Evolutionary conservation across 2,113 vertebrate species (phyloP).

Genomic region (Felis catus): F.catus_Fca126_mat1.0 CM031418.1:78705501-78706000

Average conservation of each 20-base stretch:
- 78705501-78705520: constrained; percentile 15
- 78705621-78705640: constrained; percentile 68
- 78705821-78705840: constrained; percentile 17
- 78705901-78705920: constrained; percentile 68
- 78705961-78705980: constrained; percentile 88
- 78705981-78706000: constrained; percentile 87
- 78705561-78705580: not conserved
- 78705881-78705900: not conserved
- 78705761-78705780: constrained; percentile 66
- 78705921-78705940: not conserved
- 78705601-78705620: not conserved
- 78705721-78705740: constrained; percentile 14
- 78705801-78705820: not conserved
- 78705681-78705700: constrained; percentile 35
- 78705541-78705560: not conserved
- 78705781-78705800: not conserved
- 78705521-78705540: constrained; percentile 67
- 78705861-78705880: constrained; percentile 22
- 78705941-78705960: constrained; percentile 90
- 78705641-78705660: constrained; percentile 31
- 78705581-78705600: constrained; percentile 5
- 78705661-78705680: constrained; percentile 60
- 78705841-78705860: constrained; percentile 29
- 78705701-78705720: not conserved
- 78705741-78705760: not conserved